These are phyloP conservation scores for Nycticorax nycticorax DNA, from an alignment of 2,113 vertebrate genomes.

Conservation along the genomic window DNA sequence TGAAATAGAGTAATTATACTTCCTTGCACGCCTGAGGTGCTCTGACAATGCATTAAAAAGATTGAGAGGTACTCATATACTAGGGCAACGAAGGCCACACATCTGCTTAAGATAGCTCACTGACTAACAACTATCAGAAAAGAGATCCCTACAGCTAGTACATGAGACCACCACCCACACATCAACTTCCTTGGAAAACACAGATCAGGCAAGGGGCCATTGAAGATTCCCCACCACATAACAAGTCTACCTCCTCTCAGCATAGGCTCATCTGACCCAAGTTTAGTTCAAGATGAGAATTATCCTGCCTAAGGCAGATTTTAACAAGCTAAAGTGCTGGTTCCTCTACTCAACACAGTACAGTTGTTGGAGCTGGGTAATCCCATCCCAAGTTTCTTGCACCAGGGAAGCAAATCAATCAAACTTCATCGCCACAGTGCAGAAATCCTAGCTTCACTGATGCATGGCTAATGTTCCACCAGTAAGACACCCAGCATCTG, in stretches of 20 bases:
- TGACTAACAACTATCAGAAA: neutral
- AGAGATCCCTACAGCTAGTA: neutral
- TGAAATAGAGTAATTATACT: slow-evolving; percentile 64
- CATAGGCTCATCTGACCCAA: neutral
- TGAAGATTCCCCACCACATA: neutral
- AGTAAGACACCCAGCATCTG: neutral
- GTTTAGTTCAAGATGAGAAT: neutral
- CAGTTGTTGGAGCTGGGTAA: neutral
- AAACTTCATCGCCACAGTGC: neutral
- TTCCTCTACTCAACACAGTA: neutral
- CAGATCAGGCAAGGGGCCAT: neutral
- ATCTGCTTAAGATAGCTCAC: slow-evolving; percentile 42
- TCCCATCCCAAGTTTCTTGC: neutral
- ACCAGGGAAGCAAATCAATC: neutral
- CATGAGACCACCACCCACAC: neutral
- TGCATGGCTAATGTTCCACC: neutral
- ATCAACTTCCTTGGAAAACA: neutral
- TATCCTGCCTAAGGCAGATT: neutral
- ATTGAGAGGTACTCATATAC: slow-evolving; percentile 50
- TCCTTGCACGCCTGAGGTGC: slow-evolving; percentile 35
- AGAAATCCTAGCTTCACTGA: neutral
- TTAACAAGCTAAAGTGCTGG: neutral
- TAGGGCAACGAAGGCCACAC: slow-evolving; percentile 55
- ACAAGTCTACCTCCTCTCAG: neutral
- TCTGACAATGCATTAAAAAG: slow-evolving; percentile 65